A percentile compares a stretch with the other conserved stretches of the same genome.
Evolutionary conservation across 2,888 invertebrate species (phyloP).

Genomic region (Lithophane semibrunnea): DNA sequence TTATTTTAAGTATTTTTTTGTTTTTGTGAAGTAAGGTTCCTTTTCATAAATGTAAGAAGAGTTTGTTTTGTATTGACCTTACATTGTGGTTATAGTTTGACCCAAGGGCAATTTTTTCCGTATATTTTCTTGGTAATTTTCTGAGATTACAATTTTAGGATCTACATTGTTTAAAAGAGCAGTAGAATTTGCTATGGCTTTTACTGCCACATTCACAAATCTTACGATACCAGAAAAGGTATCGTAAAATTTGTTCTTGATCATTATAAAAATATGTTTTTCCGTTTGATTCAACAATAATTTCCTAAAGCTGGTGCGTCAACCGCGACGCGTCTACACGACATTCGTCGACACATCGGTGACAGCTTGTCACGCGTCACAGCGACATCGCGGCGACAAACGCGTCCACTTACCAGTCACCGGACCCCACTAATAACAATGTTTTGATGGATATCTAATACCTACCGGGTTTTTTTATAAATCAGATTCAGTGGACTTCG

Average conservation of each 20-base stretch:
- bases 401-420: conserved; percentile 26
- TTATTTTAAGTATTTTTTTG: not conserved
- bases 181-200: not conserved
- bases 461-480: conserved; percentile 16
- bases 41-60: too few relatives aligned
- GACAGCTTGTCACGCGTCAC: conserved; percentile 42
- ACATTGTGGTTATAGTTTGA: not conserved
- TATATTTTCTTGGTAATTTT: not conserved
- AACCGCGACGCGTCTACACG: conserved; percentile 8
- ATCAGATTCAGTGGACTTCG: not conserved
- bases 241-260: too few relatives aligned
- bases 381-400: conserved; percentile 20
- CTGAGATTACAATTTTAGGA: not conserved
- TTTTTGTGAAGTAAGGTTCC: not conserved
- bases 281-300: not conserved
- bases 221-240: too few relatives aligned
- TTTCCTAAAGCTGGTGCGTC: not conserved
- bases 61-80: not conserved
- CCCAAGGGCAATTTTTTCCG: too few relatives aligned
- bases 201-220: too few relatives aligned
- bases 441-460: conserved; percentile 22
- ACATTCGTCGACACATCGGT: conserved; percentile 30
- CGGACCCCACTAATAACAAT: conserved; percentile 21
- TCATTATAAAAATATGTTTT: not conserved
- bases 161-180: not conserved